A percentile compares a stretch with the other conserved stretches of the same genome.
Conservation (phyloP, 2,888 invertebrate species). For the Drosophila anomalipes region DNA sequence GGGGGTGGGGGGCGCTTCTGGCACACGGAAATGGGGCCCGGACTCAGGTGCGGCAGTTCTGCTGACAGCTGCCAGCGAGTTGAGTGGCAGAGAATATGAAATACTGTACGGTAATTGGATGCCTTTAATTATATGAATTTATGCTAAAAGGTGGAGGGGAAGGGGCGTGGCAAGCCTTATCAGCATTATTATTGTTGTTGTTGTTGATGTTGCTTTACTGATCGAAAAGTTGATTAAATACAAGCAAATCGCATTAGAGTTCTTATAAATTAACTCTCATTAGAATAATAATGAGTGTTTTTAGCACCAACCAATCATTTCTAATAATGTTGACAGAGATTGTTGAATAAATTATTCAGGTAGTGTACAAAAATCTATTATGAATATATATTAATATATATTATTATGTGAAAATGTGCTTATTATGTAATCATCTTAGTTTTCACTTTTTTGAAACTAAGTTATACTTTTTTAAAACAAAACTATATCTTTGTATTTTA, state of each 20-base stretch:
- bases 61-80: constrained; percentile 67
- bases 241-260: constrained; percentile 12
- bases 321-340: not conserved
- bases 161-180: constrained; percentile 26
- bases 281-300: constrained; percentile 1
- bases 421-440: not conserved
- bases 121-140: constrained; percentile 75
- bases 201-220: not conserved
- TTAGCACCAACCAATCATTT: not conserved
- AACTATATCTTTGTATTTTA: not conserved
- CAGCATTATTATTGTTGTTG: constrained; percentile 15
- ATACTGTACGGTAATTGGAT: constrained; percentile 66
- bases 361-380: not conserved
- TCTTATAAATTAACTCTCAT: constrained; percentile 13
- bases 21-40: constrained; percentile 49
- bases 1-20: constrained; percentile 14
- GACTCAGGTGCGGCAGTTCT: constrained; percentile 57
- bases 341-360: not conserved
- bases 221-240: constrained; percentile 34
- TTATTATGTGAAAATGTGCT: not conserved
- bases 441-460: not conserved
- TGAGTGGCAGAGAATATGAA: constrained; percentile 47
- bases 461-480: not conserved
- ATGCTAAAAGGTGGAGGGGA: constrained; percentile 17
- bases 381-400: not conserved